Base-by-base conservation (phyloP, 2,888 invertebrate species). In the Andrena flavipes region DNA sequence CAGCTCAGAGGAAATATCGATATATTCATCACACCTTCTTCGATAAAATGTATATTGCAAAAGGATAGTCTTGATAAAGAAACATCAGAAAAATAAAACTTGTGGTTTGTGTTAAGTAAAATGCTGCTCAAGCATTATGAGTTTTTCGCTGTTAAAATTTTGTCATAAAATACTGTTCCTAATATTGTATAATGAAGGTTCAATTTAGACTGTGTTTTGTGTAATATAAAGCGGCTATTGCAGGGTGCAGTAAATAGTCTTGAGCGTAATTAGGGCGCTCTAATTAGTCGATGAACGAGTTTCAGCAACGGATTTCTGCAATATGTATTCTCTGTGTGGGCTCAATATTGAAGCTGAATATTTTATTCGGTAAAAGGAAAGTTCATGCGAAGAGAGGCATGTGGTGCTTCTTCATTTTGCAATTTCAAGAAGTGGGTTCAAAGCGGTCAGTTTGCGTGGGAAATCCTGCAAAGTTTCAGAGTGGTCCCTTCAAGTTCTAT, bases 351-450 rank as follows among this genome's bases (percentile, higher is more conserved):
- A 59, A 49, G 23, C 35, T 48, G 67, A 63, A 80, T 80, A 80
- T 80, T 68, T 80, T 63, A 80, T 29, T 68, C 13, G 62, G 79
- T 29, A 30, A 72, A 62, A 79, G 72, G 80, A 49, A 80, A 80
- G 80, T 80, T 80, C 30, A 72, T 30, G 29, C 29, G 67, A 13
- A 23, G 54, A 23, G 20, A 35, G 29, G 71, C 26, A 56, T 62
- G 42, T 5, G 48, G 20, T 23, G 65, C 71, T 72, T 71, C 26
- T 62, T 62, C 80, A 80, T 80, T 80, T 80, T 80, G 67, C 72
- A 80, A 80, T 80, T 80, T 71, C 80, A 80, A 63, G 67, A 80
- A 72, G 67, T 72, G 72, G 62, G 65, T 56, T 72, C 72, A 79
- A 79, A 80, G 80, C 72, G 80, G 80, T 80, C 80, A 80, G 80